A percentile compares a stretch with the other conserved stretches of the same genome.
Evolutionary conservation across 2,113 vertebrate genomes (phyloP).

Genomic region (Ivindomyrus marchei): DNA sequence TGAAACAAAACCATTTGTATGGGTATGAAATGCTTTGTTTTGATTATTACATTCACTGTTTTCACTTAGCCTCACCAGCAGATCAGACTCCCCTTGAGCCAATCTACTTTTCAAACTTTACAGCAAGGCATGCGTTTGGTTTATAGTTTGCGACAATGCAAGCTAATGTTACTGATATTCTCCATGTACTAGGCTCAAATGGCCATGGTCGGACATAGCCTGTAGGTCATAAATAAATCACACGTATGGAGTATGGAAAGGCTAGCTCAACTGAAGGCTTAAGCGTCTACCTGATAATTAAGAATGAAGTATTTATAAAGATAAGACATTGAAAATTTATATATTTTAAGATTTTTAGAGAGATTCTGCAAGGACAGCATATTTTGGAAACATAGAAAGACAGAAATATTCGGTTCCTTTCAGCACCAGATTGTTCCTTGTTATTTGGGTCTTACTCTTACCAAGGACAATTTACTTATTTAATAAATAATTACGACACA

Average conservation of each 20-base stretch:
- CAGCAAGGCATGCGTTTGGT: not conserved
- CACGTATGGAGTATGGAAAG: not conserved
- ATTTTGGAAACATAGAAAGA: not conserved
- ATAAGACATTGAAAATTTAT: not conserved
- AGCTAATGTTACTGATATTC: not conserved
- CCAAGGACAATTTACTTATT: constrained; percentile 15
- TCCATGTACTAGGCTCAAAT: not conserved
- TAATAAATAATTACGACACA: not conserved
- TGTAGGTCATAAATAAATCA: not conserved
- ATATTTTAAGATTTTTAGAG: not conserved
- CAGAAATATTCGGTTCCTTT: constrained; percentile 24
- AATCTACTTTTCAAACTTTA: not conserved
- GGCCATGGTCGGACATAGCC: not conserved
- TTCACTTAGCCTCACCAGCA: not conserved
- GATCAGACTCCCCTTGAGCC: not conserved
- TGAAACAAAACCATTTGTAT: not conserved
- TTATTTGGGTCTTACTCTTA: constrained; percentile 16
- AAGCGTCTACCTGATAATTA: not conserved
- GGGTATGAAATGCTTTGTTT: not conserved
- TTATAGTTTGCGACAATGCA: not conserved
- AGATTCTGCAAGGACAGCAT: not conserved
- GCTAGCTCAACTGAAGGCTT: not conserved
- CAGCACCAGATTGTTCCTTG: constrained; percentile 20
- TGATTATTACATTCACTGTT: not conserved
- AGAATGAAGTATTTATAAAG: not conserved